Base-by-base conservation (phyloP, 2,113 vertebrate species). In the Phaethornis superciliosus region DNA sequence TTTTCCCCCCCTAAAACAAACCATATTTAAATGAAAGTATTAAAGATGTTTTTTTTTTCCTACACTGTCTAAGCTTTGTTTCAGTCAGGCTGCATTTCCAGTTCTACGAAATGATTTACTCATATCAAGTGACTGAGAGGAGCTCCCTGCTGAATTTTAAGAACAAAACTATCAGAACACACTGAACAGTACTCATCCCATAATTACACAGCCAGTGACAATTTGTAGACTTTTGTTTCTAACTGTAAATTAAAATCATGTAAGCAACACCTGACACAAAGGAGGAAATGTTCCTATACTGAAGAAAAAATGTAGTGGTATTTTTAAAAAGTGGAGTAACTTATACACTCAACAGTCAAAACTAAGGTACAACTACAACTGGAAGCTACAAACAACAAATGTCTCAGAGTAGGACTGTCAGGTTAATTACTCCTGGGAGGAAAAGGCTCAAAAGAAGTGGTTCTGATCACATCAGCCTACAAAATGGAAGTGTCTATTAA, bases 251-350 rank as follows among this genome's bases (percentile, higher is more conserved):
- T 11, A 56, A 52, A 81, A 78, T 33, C 52, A 60, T 23, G 24
- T 2, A 32, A 46, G 6, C 15, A 65, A 33, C 20, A 79, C n/a
- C 19, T 46, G 33, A 58, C 10, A 67, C 13, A 65, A 55, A 76
- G 19, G 24, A 81, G 5, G 27, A n/a, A 42, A 52, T 1, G 18
- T 24, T 63, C 37, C 74, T 64, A 15, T 13, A 47, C 10, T 24
- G 26, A 42, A 92, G 78, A 44, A 4, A 12, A 67, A 69, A 55
- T 0, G 2, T 5, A 44, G 0, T 12, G 6, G 40, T 49, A 28
- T 16, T 78, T 90, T 30, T 42, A 2, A 33, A 6, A 65, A 60
- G 28, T 2, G 19, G 40, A 15, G 81, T 51, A 35, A 21, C 37
- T 86, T 27, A 16, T 1, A 15, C 52, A 47, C 12, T 52, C 37